phyloP scores from a whole-genome alignment of 2,113 vertebrate genomes.

The Pelvicachromis taeniatus region DNA sequence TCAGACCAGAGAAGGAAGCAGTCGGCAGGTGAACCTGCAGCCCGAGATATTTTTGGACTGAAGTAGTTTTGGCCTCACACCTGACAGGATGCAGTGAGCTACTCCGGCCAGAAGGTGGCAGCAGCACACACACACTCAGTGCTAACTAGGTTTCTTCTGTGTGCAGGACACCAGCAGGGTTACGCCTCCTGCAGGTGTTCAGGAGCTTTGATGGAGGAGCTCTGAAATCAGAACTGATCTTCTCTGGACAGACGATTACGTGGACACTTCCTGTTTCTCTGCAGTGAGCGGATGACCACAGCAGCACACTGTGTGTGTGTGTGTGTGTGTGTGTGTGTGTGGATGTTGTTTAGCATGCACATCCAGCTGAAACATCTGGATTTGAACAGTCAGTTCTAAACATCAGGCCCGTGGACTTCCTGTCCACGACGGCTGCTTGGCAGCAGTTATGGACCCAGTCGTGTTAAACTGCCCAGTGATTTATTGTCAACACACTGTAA shows the following conservation, averaged over 20 bases:
- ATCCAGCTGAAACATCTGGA: not conserved
- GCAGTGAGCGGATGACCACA: not conserved
- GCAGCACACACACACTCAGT: not conserved
- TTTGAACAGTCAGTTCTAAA: not conserved
- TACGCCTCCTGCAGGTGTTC: not conserved
- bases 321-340: not conserved
- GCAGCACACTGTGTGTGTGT: not conserved
- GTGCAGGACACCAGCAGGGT: not conserved
- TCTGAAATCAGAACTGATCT: not conserved
- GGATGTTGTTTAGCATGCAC: not conserved
- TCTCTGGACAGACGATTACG: not conserved
- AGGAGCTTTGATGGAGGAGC: not conserved
- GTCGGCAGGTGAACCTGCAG: not conserved
- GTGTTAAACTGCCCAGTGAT: not conserved
- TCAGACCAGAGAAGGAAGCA: not conserved
- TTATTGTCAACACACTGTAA: not conserved
- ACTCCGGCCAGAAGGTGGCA: not conserved
- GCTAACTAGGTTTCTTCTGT: not conserved
- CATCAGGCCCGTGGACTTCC: not conserved
- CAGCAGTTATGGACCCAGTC: not conserved
- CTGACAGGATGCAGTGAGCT: accelerated
- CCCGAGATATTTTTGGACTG: not conserved
- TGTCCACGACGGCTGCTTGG: not conserved
- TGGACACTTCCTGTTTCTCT: not conserved
- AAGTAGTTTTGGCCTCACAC: not conserved